phyloP scores from a whole-genome alignment of 2,797 vertebrate species.

The Clarias fuscus region DNA sequence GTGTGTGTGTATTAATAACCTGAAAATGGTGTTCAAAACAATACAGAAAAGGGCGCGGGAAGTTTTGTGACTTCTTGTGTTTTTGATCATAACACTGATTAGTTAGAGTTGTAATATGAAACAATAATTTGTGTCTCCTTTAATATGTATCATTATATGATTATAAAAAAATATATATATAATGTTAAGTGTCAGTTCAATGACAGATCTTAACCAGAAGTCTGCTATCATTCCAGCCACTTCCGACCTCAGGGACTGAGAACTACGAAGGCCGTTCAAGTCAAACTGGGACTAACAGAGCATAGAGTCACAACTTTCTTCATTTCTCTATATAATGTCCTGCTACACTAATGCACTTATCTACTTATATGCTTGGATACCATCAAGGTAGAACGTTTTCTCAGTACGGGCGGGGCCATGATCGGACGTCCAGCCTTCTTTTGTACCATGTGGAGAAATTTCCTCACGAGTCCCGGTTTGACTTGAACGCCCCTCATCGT shows the following conservation, averaged over 20 bases:
- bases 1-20: constrained; percentile 53
- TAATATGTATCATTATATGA: background rate
- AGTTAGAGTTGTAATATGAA: background rate
- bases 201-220: background rate
- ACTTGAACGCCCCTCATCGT: too few species aligned
- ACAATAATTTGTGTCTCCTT: background rate
- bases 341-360: too few species aligned
- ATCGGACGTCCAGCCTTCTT: too few species aligned
- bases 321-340: too few species aligned
- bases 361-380: too few species aligned
- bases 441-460: too few species aligned
- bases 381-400: too few species aligned
- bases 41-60: constrained; percentile 2
- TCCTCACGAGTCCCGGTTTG: too few species aligned
- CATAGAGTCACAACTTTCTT: too few species aligned
- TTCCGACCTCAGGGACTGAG: background rate
- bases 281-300: too few species aligned
- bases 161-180: too few species aligned
- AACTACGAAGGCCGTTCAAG: background rate
- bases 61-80: constrained; percentile 17
- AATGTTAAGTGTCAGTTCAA: background rate
- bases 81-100: constrained; percentile 7
- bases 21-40: constrained; percentile 61
- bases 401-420: too few species aligned
- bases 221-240: background rate